Percentiles rank a stretch among this genome's conserved stretches.
phyloP scores from a whole-genome alignment of 1,140 invertebrate genomes.

The Temnothorax nylanderi region DNA sequence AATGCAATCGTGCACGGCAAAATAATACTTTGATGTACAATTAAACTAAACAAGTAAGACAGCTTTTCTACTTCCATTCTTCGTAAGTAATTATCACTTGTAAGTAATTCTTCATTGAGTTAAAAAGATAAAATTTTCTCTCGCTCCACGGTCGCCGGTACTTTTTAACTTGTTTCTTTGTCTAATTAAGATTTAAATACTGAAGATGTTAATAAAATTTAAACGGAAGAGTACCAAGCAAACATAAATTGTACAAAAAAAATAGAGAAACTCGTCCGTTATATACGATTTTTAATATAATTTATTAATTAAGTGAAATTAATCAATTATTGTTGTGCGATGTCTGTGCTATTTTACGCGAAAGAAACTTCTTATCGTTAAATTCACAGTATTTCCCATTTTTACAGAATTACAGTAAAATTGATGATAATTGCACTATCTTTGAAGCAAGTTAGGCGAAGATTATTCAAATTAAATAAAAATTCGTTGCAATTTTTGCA shows the following conservation, averaged over 20 bases:
- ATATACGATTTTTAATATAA: background rate
- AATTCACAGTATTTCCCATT: background rate
- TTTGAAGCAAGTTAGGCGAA: background rate
- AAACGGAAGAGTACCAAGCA: background rate
- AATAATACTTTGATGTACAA: background rate
- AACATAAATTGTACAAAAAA: background rate
- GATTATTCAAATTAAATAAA: slow-evolving; percentile 16
- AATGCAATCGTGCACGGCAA: background rate
- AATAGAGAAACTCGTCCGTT: background rate
- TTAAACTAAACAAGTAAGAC: slow-evolving; percentile 20
- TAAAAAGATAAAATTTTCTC: background rate
- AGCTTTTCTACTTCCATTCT: slow-evolving; percentile 1
- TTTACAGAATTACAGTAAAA: slow-evolving; percentile 8
- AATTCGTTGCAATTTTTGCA: slow-evolving; percentile 6
- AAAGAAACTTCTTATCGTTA: background rate
- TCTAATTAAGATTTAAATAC: background rate
- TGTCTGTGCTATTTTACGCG: background rate
- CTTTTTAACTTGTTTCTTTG: background rate
- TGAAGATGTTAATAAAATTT: background rate
- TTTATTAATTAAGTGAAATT: slow-evolving; percentile 18
- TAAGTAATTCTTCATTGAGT: background rate
- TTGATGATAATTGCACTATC: background rate
- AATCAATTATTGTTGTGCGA: background rate
- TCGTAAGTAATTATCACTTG: slow-evolving; percentile 5
- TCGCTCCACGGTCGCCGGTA: background rate